A percentile compares a stretch with the other conserved stretches of the same genome.
Evolutionary conservation across 1,140 invertebrate species (phyloP).

Genomic region (Sarcophaga peregrina): DNA sequence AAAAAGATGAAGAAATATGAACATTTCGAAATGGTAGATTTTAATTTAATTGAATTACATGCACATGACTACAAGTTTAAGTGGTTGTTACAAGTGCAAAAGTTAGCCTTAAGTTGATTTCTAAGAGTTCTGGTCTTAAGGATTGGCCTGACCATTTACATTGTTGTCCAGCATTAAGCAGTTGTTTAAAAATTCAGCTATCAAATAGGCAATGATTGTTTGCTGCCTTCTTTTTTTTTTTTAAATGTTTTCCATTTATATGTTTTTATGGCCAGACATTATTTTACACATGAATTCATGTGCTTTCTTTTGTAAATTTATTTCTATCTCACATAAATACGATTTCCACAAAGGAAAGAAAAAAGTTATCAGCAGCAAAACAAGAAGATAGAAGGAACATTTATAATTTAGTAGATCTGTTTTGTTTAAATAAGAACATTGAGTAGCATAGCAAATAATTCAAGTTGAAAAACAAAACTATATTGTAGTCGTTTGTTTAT

Average conservation of each 20-base stretch:
- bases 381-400: neutral
- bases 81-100: conserved; percentile 29
- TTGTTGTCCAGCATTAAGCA: neutral
- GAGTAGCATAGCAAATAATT: conserved; percentile 30
- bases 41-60: conserved; percentile 39
- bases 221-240: neutral
- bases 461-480: conserved; percentile 23
- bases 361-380: neutral
- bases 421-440: conserved; percentile 23
- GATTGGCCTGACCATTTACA: neutral
- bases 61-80: conserved; percentile 35
- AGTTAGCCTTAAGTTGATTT: conserved; percentile 9
- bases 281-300: conserved; percentile 40
- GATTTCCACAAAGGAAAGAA: neutral
- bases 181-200: conserved; percentile 18
- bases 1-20: conserved; percentile 15
- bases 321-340: conserved; percentile 11
- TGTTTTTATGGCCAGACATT: conserved; percentile 23
- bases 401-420: conserved; percentile 22
- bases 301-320: conserved; percentile 39
- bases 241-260: neutral
- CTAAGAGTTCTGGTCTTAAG: neutral
- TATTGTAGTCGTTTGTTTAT: neutral
- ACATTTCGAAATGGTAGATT: conserved; percentile 36
- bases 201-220: neutral